phyloP scores from a whole-genome alignment of 2,888 invertebrate species.

The Acanthacorydalis orientalis region DNA sequence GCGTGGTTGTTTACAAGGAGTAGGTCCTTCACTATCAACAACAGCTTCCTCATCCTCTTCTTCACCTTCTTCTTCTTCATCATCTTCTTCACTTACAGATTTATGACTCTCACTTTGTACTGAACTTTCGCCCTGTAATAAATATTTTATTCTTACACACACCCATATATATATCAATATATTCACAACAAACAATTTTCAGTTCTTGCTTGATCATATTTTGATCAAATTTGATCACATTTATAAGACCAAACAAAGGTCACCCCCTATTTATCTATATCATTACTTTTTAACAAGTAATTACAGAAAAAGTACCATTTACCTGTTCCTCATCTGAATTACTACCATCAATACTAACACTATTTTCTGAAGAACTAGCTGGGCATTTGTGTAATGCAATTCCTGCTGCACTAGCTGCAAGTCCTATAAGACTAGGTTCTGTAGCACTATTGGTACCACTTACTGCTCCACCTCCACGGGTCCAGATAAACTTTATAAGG shows the following conservation, averaged over 20 bases:
- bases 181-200: not conserved
- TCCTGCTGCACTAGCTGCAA: slow-evolving; percentile 27
- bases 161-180: not conserved
- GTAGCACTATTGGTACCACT: slow-evolving; percentile 16
- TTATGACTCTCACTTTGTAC: slow-evolving; percentile 35
- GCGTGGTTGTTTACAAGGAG: slow-evolving; percentile 32
- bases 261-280: too few species aligned
- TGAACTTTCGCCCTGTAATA: slow-evolving; percentile 40
- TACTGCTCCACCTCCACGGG: slow-evolving; percentile 32
- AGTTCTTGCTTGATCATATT: too few species aligned
- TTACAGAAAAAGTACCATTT: slow-evolving; percentile 8
- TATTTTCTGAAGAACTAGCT: slow-evolving; percentile 57
- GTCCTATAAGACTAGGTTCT: slow-evolving; percentile 24
- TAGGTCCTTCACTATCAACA: slow-evolving; percentile 27
- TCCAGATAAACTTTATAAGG: slow-evolving; percentile 82
- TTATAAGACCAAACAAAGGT: too few species aligned
- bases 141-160: not conserved
- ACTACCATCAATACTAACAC: slow-evolving; percentile 64
- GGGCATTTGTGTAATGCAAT: slow-evolving; percentile 29
- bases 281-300: too few species aligned
- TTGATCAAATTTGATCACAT: too few species aligned
- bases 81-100: slow-evolving; percentile 28
- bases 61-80: slow-evolving; percentile 26
- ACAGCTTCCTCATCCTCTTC: slow-evolving; percentile 26
- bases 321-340: slow-evolving; percentile 61